phyloP scores from a whole-genome alignment of 2,888 invertebrate genomes.

The Heliconius charithonia region DNA sequence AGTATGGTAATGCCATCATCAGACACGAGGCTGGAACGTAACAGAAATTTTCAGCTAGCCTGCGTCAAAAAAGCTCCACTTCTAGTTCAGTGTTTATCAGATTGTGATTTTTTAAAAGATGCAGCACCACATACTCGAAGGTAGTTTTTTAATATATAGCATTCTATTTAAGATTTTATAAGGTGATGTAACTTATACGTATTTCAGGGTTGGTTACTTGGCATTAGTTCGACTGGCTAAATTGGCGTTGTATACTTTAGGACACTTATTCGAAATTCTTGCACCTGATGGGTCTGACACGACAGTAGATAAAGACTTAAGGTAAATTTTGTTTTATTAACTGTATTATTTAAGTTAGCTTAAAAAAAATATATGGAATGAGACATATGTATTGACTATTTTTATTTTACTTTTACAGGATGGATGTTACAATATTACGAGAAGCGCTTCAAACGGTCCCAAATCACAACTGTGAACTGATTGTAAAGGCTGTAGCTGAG shows the following conservation, averaged over 20 bases:
- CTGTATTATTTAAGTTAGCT: neutral
- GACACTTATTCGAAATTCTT: constrained; percentile 88
- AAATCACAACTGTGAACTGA: constrained; percentile 92
- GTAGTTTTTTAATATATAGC: constrained; percentile 51
- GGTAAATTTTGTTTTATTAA: constrained; percentile 55
- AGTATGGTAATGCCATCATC: constrained; percentile 95
- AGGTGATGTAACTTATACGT: constrained; percentile 14
- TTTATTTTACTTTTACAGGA: constrained; percentile 58
- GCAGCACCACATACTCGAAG: constrained; percentile 78
- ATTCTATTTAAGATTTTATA: neutral
- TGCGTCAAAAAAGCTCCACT: constrained; percentile 84
- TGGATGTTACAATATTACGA: constrained; percentile 87
- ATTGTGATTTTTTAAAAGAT: constrained; percentile 76
- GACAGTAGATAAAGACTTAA: constrained; percentile 71
- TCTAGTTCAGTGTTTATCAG: constrained; percentile 76
- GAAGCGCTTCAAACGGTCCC: constrained; percentile 93
- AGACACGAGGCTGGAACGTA: constrained; percentile 89
- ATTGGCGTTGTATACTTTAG: constrained; percentile 93
- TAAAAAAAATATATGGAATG: neutral
- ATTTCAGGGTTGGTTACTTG: constrained; percentile 91
- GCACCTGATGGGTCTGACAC: constrained; percentile 79
- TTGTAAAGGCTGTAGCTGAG: constrained; percentile 91
- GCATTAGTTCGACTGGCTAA: constrained; percentile 95
- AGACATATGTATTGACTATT: neutral
- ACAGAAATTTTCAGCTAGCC: constrained; percentile 83